Evolutionary conservation across 2,113 vertebrate species (phyloP), one percentile per base, ranked within the genome.

Genomic region (Cettia cetti): DNA sequence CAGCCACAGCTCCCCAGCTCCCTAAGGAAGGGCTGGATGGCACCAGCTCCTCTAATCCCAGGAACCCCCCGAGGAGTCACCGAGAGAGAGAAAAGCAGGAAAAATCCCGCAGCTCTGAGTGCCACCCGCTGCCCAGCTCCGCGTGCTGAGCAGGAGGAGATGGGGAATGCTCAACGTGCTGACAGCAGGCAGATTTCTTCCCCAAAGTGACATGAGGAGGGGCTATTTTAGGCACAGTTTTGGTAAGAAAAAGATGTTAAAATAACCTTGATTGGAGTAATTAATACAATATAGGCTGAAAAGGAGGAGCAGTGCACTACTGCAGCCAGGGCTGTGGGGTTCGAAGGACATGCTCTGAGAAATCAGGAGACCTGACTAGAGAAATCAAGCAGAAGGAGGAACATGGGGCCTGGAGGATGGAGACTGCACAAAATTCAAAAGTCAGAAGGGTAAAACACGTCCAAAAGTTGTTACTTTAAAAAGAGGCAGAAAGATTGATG

Each of bases 211-310:
- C 95, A 89, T 65, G 31, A 95, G 89, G 81, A 82, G 86, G 61
- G 95, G 89, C 86, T 94, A 60, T 96, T 89, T 94, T 91, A 94
- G 86, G 54, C 72, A 86, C 11, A 5, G 63, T 15, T 92, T 95
- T 82, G 37, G 57, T 57, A 57, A 79, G 40, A 64, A 52, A 75
- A 81, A 82, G 50, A 75, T 8, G 49, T 45, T 92, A 89, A 95
- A 95, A 83, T 63, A 86, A 89, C 86, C 77, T 91, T 60, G 81
- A 64, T 89, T 56, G 37, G 37, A 94, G 65, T 6, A 22, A 94
- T 84, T 79, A 90, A 86, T 63, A 37, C 72, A 60, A 37, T 14
- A 57, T 2, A 24, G 57, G 69, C 65, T 79, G 69, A 68, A 86
- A 45, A 59, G 23, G 60, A 83, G 66, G 74, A 49, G 4, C 3